Base-by-base conservation (phyloP, 2,888 invertebrate species). In the Watsonalla cultraria region DNA sequence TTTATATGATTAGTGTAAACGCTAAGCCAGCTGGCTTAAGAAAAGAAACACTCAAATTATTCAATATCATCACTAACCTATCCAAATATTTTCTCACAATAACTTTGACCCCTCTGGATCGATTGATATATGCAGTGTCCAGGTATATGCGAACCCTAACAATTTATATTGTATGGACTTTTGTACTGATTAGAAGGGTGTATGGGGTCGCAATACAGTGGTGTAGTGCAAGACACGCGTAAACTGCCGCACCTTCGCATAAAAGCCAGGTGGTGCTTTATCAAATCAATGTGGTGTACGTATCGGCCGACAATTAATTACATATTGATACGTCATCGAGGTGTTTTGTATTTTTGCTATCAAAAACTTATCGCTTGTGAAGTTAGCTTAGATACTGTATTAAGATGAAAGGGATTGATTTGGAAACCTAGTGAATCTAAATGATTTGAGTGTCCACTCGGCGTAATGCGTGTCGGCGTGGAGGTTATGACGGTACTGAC, bases 271-370 rank as follows among this genome's bases (percentile, higher is more conserved):
- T 76, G 72, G 58, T 61, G 57, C 62, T 61, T 60, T 61, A 62
- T 66, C 63, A 65, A 78, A 76, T 75, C 74, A 72, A 74, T 72
- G 66, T 70, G 67, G 67, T 58, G 61, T 54, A 60, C 60, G 62
- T 66, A 70, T 69, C 60, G 61, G 53, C 62, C 59, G 63, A 68
- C 72, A 63, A 74, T 78, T 73, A 66, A 72, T 70, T 68, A 61
- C 65, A 66, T 68, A 42, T 61, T 62, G 52, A 56, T 61, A 45
- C 62, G 62, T 68, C 64, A 63, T 58, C 58, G 14, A 63, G 62
- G 66, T 66, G 59, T 69, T 65, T 64, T 61, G 51, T 55, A 33
- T 24, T 53, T 33, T n/a, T 52, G 11, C 35, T 24, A 24, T 24
- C 24, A 24, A 24, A 24, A 24, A 24, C 24, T 24, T 24, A 24